These are phyloP conservation scores for Peucedramus taeniatus DNA, from an alignment of 2,113 vertebrate species.

Conservation along the genomic window DNA sequence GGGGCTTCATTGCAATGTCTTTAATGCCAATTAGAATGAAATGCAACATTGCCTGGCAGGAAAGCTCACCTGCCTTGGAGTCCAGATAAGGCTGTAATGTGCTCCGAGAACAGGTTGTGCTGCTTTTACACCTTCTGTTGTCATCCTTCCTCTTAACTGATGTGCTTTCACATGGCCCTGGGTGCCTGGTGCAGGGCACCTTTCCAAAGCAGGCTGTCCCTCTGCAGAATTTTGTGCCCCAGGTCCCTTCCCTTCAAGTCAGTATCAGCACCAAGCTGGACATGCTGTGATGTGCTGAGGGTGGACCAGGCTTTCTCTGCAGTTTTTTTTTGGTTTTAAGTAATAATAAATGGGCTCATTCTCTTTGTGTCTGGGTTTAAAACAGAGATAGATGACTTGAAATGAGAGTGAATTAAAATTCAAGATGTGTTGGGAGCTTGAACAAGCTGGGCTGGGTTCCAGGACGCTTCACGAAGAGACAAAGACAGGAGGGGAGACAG, in stretches of 20 bases:
- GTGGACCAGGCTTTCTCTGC: neutral
- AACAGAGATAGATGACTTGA: constrained; percentile 12
- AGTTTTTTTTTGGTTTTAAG: neutral
- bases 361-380: neutral
- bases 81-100: neutral
- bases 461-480: neutral
- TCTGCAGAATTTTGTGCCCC: neutral
- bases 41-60: neutral
- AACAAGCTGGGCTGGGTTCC: constrained; percentile 27
- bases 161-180: neutral
- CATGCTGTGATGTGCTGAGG: neutral
- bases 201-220: neutral
- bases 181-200: neutral
- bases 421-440: constrained; percentile 1
- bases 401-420: constrained; percentile 36
- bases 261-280: neutral
- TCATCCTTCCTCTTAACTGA: neutral
- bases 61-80: neutral
- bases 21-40: neutral
- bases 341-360: neutral
- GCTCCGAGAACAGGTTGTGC: neutral
- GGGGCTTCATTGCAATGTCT: neutral
- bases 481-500: neutral
- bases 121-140: neutral
- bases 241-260: neutral